Percentiles rank a stretch among this genome's conserved stretches.
phyloP scores from a whole-genome alignment of 1,140 invertebrate genomes.

The Oscheius sp. region DNA sequence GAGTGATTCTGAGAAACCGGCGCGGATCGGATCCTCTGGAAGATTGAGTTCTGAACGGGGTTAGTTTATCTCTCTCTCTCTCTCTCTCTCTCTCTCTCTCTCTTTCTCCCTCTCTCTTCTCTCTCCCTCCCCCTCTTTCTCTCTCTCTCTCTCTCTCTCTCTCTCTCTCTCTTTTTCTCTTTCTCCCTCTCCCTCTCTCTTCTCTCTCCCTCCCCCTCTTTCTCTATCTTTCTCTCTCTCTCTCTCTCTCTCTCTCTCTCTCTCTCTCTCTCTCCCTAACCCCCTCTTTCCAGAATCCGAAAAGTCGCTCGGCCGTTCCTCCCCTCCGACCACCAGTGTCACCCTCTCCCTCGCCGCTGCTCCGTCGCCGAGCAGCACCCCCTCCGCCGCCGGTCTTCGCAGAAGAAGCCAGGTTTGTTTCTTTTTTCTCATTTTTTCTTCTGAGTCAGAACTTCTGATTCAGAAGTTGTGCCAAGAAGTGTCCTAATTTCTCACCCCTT shows the following conservation, averaged over 20 bases:
- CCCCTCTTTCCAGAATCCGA: not conserved
- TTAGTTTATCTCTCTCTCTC: too few relatives aligned
- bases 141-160: too few relatives aligned
- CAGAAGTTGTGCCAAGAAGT: not conserved
- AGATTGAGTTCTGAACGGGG: not conserved
- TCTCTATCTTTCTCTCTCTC: too few relatives aligned
- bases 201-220: too few relatives aligned
- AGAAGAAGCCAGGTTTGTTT: slow-evolving; percentile 14
- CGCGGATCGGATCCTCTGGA: not conserved
- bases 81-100: too few relatives aligned
- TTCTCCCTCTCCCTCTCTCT: too few relatives aligned
- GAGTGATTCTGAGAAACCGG: not conserved
- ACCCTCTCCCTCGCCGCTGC: slow-evolving; percentile 6
- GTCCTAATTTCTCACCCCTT: not conserved
- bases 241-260: too few relatives aligned
- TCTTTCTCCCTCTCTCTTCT: too few relatives aligned
- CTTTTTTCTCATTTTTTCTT: not conserved
- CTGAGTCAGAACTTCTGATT: not conserved
- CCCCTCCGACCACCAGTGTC: not conserved
- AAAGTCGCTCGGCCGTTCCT: not conserved
- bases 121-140: too few relatives aligned
- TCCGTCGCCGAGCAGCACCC: not conserved
- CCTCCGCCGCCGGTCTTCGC: slow-evolving; percentile 16
- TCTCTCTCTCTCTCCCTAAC: too few relatives aligned
- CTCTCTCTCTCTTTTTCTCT: too few relatives aligned